Percentiles rank a stretch among this genome's conserved stretches.
Conservation (phyloP, 2,113 vertebrate species). For the Gymnobelideus leadbeateri region DNA sequence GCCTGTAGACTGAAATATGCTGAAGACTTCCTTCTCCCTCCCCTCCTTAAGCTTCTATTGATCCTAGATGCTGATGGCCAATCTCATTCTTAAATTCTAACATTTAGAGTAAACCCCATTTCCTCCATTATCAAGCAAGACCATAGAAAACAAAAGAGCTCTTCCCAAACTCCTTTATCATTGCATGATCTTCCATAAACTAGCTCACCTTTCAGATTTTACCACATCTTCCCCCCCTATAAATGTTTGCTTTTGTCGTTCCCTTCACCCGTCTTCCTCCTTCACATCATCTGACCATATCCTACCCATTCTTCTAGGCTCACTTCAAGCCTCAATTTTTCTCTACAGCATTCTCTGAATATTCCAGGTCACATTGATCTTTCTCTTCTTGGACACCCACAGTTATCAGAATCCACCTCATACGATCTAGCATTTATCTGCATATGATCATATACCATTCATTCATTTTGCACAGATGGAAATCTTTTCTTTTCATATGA, state of each 20-base stretch:
- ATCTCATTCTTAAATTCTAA: conserved; percentile 36
- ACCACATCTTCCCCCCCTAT: not conserved
- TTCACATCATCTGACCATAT: not conserved
- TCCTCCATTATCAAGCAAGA: not conserved
- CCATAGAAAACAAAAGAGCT: not conserved
- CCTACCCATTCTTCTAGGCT: not conserved
- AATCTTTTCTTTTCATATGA: not conserved
- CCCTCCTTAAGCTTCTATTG: conserved; percentile 32
- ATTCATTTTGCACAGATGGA: not conserved
- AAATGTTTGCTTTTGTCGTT: not conserved
- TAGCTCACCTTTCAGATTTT: not conserved
- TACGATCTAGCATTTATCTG: not conserved
- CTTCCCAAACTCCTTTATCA: not conserved
- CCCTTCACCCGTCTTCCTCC: not conserved
- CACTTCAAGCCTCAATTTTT: not conserved
- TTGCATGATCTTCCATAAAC: not conserved
- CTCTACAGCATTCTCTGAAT: not conserved
- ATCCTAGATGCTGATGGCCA: not conserved
- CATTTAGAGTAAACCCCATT: conserved; percentile 28
- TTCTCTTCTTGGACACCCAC: not conserved
- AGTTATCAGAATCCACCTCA: not conserved
- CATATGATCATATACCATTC: not conserved
- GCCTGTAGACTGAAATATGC: conserved; percentile 6
- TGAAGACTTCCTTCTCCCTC: not conserved
- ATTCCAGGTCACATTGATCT: not conserved